These are phyloP conservation scores for Chroicocephalus ridibundus DNA, from an alignment of 2,113 vertebrate genomes.

Conservation along the genomic window DNA sequence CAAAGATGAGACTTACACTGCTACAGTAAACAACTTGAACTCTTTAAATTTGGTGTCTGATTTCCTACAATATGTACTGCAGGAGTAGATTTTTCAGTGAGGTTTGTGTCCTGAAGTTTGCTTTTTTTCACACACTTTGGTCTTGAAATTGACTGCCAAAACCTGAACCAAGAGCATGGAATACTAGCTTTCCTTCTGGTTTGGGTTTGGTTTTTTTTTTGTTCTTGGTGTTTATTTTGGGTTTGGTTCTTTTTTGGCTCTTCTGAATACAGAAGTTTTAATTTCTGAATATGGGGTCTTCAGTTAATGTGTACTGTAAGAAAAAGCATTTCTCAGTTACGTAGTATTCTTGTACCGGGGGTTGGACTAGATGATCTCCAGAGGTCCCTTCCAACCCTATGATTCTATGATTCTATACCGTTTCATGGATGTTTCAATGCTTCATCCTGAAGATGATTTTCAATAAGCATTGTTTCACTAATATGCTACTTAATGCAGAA, in stretches of 20 bases:
- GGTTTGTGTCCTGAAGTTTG: not conserved
- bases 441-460: not conserved
- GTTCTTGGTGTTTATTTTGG: not conserved
- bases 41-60: not conserved
- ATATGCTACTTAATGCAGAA: not conserved
- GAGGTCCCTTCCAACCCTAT: too few species aligned
- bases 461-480: not conserved
- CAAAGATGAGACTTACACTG: not conserved
- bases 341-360: not conserved
- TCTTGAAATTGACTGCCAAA: not conserved
- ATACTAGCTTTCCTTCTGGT: not conserved
- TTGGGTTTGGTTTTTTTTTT: not conserved
- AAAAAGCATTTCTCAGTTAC: not conserved
- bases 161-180: not conserved
- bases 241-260: not conserved
- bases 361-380: too few species aligned
- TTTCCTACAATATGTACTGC: not conserved
- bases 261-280: not conserved
- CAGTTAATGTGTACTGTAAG: not conserved
- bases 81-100: not conserved
- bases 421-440: not conserved
- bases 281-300: not conserved
- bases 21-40: not conserved
- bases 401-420: too few species aligned
- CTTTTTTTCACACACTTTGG: fast-evolving